Percentiles rank a stretch among this genome's conserved stretches.
Evolutionary conservation across 1,140 invertebrate genomes (phyloP).

Genomic region (Periplaneta americana): DNA sequence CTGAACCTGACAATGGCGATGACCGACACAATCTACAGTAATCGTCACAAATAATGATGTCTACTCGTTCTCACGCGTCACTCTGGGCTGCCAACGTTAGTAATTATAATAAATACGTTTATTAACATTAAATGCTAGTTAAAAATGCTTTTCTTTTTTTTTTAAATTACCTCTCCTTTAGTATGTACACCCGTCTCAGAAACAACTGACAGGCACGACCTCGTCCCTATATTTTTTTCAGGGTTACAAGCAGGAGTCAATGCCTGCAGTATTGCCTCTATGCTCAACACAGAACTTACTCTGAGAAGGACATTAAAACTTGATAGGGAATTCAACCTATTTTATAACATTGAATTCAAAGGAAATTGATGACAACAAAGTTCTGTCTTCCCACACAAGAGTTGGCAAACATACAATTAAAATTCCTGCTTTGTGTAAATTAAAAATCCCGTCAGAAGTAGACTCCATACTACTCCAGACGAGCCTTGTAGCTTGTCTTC

Average conservation of each 20-base stretch:
- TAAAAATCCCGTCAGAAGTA: too few relatives aligned
- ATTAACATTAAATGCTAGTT: neutral
- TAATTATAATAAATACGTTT: neutral
- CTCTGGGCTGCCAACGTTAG: neutral
- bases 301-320: neutral
- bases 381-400: neutral
- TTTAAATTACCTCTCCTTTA: neutral
- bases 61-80: neutral
- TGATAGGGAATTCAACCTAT: neutral
- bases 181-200: neutral
- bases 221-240: too few relatives aligned
- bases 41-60: neutral
- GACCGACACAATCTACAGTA: neutral
- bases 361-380: neutral
- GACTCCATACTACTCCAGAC: slow-evolving; percentile 59
- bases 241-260: neutral
- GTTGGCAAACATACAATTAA: neutral
- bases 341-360: neutral
- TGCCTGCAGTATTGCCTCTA: neutral
- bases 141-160: neutral
- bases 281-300: neutral
- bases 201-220: too few relatives aligned
- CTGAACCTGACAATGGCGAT: neutral
- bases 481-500: slow-evolving; percentile 95
- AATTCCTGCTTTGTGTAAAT: too few relatives aligned